These are phyloP conservation scores for Limosa lapponica DNA, from an alignment of 2,797 vertebrate genomes.

Conservation along the genomic window DNA sequence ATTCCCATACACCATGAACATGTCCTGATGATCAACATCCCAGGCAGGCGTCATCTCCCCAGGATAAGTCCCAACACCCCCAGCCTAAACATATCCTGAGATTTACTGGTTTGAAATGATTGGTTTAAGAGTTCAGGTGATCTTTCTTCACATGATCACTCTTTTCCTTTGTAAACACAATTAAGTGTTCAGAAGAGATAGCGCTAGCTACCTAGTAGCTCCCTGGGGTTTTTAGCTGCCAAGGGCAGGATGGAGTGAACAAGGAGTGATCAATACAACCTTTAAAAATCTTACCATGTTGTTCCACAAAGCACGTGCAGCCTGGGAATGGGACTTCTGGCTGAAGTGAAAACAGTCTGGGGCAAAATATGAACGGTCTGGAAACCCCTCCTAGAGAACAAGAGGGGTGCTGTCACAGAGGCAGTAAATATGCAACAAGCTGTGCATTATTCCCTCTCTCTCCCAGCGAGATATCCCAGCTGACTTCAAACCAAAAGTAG, in stretches of 20 bases:
- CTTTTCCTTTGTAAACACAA: background rate
- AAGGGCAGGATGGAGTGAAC: background rate
- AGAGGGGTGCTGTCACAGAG: background rate
- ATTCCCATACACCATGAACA: background rate
- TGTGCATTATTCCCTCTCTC: background rate
- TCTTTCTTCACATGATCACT: background rate
- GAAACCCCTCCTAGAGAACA: slow-evolving; percentile 69
- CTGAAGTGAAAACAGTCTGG: slow-evolving; percentile 84
- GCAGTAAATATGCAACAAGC: background rate
- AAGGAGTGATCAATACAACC: background rate
- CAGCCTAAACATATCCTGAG: background rate
- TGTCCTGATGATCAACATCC: background rate
- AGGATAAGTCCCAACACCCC: background rate
- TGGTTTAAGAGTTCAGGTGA: background rate
- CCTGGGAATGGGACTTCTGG: slow-evolving; percentile 69
- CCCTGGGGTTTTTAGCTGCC: accelerated
- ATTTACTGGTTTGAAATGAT: background rate
- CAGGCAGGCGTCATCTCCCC: background rate
- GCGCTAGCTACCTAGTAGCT: background rate
- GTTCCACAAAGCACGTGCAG: slow-evolving; percentile 77
- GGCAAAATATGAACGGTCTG: slow-evolving; percentile 77
- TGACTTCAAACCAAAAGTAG: background rate
- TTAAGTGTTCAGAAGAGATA: background rate
- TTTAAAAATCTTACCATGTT: slow-evolving; percentile 76
- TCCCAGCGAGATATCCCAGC: background rate